Percentiles rank a stretch among this genome's conserved stretches.
Conservation (phyloP, 1,140 invertebrate species). For the Drosophila nebulosa region DNA sequence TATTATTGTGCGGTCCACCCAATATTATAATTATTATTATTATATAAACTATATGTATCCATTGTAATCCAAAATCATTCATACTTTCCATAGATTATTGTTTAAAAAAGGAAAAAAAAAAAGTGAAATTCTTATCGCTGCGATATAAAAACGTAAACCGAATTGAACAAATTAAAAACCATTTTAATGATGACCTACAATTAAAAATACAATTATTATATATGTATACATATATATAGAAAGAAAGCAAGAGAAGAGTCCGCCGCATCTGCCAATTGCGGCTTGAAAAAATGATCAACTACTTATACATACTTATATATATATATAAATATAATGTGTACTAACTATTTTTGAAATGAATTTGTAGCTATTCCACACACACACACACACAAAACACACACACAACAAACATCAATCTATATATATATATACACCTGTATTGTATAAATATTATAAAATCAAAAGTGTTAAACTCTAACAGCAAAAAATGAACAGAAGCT, state of each 20-base stretch:
- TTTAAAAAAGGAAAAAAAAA: neutral
- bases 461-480: neutral
- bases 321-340: slow-evolving; percentile 5
- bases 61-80: neutral
- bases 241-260: neutral
- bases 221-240: neutral
- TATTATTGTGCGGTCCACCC: slow-evolving; percentile 13
- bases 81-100: slow-evolving; percentile 33
- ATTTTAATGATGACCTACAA: slow-evolving; percentile 13
- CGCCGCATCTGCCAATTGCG: slow-evolving; percentile 11
- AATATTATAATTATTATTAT: slow-evolving; percentile 33
- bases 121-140: slow-evolving; percentile 57
- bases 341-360: slow-evolving; percentile 5
- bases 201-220: slow-evolving; percentile 11
- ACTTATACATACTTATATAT: too few species aligned
- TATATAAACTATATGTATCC: slow-evolving; percentile 3
- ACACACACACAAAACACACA: neutral
- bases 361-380: neutral
- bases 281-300: slow-evolving; percentile 8
- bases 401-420: neutral
- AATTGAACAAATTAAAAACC: slow-evolving; percentile 57
- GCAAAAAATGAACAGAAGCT: slow-evolving; percentile 3
- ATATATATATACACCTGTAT: neutral
- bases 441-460: slow-evolving; percentile 3
- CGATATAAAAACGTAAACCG: slow-evolving; percentile 63